phyloP scores from a whole-genome alignment of 2,113 vertebrate genomes.

The Taurulus bubalis region DNA sequence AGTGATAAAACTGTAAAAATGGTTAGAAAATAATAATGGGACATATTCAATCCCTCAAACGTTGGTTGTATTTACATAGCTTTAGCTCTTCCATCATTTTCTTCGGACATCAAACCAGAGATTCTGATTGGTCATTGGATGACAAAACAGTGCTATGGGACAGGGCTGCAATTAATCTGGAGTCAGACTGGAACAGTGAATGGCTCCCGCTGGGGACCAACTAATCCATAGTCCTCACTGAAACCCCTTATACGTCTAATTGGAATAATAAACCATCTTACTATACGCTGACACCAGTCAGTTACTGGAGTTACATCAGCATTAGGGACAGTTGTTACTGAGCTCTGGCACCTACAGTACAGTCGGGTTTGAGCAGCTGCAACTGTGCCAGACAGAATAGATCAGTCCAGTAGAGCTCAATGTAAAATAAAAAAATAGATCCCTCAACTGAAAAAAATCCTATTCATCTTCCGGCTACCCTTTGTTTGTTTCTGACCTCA shows the following conservation, averaged over 20 bases:
- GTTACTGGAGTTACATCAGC: constrained; percentile 54
- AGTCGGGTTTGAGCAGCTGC: constrained; percentile 2
- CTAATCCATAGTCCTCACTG: constrained; percentile 54
- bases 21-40: background rate
- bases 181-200: constrained; percentile 41
- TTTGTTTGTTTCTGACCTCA: constrained; percentile 35
- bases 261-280: constrained; percentile 61
- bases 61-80: background rate
- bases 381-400: constrained; percentile 26
- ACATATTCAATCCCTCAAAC: background rate
- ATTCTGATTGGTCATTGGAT: constrained; percentile 10
- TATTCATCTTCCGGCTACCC: constrained; percentile 46
- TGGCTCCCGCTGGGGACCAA: constrained; percentile 31
- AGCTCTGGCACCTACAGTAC: constrained; percentile 13
- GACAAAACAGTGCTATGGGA: background rate
- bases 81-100: background rate
- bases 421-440: constrained; percentile 48
- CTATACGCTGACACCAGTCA: constrained; percentile 50
- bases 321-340: constrained; percentile 43
- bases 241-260: constrained; percentile 50
- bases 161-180: constrained; percentile 24
- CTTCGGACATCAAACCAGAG: background rate
- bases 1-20: background rate
- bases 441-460: constrained; percentile 33
- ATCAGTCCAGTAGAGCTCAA: constrained; percentile 37